Base-by-base conservation (phyloP, 2,888 invertebrate species). In the Cosmopolites sordidus region DNA sequence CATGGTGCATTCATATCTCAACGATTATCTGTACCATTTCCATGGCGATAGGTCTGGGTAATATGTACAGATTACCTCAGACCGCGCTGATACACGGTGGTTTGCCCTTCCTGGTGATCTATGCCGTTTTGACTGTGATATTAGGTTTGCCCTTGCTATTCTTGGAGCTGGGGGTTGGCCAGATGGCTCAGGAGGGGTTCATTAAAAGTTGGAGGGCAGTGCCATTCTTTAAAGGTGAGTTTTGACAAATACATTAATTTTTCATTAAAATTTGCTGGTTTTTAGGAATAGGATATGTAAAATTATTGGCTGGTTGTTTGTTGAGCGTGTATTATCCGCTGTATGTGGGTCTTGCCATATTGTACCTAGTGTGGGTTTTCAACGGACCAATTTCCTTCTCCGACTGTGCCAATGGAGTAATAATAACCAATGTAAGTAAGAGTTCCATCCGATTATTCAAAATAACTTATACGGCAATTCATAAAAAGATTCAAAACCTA, bases 171-270 rank as follows among this genome's bases (percentile, higher is more conserved):
- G 79, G 83, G 0, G 70, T 83, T 1, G 84, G 83, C 4, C 83
- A 83, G 67, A 75, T 84, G 50, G 81, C 83, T 51, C 82, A 83
- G 66, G 82, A 83, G 63, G 83, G 83, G 18, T 78, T 81, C 15
- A 80, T 81, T 3, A 83, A 83, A 43, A 74, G 82, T 15, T 84
- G 83, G 83, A 76, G 79, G 58, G 83, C 82, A 1, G 82, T 84
- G 33, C 84, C 83, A 1, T 78, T 84, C 63, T 81, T 83, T 65
- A 80, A 75, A 79, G 84, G 84, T 83, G 27, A 29, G 18, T 12
- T 18, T 42, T 12, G 37, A 15, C 16, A 44, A 16, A 16, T 15
- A 33, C 11, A 44, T 4, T 22, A 14, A 16, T 4, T n/a, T 1
- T 22, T 8, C 1, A 2, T 39, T 45, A 8, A n/a, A n/a, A n/a